Evolutionary conservation across 2,888 invertebrate genomes (phyloP), one percentile per base, ranked within the genome.

Genomic region (Eupithecia pulchellata): DNA sequence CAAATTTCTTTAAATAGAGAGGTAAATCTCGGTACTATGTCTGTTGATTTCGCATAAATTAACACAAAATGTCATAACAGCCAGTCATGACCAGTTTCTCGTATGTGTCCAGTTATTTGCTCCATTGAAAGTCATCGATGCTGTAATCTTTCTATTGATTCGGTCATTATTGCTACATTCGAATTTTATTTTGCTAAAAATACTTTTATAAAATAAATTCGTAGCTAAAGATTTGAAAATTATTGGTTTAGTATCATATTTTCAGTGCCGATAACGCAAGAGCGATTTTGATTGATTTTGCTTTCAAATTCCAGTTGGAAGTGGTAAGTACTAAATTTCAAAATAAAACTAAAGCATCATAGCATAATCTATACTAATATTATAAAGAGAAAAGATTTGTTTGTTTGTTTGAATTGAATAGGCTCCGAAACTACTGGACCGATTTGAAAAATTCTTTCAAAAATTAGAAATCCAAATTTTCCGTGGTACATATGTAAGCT

Each of bases 31-130:
- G 29, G 57, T 57, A 57, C 57, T 29, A 58, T 58, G n/a, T 58
- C 17, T 29, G n/a, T 60, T 20, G 30, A 60, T 60, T 60, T n/a
- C n/a, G 58, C 58, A 60, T 60, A 60, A 60, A 60, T 60, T 61
- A 61, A 34, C 34, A 25, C 32, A 61, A 60, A 58, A 36, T 61
- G 61, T 61, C 34, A 36, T 32, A 61, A 34, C 34, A n/a, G n/a
- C n/a, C n/a, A n/a, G n/a, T n/a, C n/a, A 34, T 61, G 20, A 32
- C 61, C 61, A 34, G 61, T 34, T 61, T 29, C n/a, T n/a, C 57
- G 17, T 57, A 57, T 20, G 60, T 61, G 20, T 42, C 25, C 29
- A 60, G 32, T 32, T 63, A n/a, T 63, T 63, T 42, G 27, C 11
- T 29, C 36, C 29, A 29, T 63, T 39, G 42, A 30, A 47, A 47